Conservation (phyloP, 2,888 invertebrate species). For the Cetonia aurata region DNA sequence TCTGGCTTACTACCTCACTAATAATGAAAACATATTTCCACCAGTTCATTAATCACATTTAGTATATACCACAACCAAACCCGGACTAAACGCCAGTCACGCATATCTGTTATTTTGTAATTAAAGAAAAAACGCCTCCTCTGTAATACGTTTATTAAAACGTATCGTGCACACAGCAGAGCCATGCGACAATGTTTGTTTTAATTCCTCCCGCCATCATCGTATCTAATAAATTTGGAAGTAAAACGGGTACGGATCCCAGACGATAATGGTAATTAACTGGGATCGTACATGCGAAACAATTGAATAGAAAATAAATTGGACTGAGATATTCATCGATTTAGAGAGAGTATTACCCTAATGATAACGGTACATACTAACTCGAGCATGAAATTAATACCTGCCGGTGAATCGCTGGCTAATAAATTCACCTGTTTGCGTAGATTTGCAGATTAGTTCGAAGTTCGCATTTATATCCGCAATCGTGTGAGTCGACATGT, state of each 20-base stretch:
- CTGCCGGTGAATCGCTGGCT: conserved; percentile 11
- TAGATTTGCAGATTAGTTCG: background rate
- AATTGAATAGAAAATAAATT: conserved; percentile 33
- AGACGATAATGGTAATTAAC: conserved; percentile 30
- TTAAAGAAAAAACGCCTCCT: conserved; percentile 8
- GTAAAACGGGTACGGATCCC: conserved; percentile 20
- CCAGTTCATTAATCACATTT: conserved; percentile 25
- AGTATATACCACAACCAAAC: conserved; percentile 8
- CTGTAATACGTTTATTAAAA: conserved; percentile 22
- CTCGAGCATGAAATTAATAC: conserved; percentile 27
- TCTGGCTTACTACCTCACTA: too few relatives aligned
- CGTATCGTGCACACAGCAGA: conserved; percentile 3
- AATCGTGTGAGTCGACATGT: too few relatives aligned
- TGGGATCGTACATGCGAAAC: conserved; percentile 28
- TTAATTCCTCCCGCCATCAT: conserved; percentile 14
- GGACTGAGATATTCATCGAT: conserved; percentile 25
- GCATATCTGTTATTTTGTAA: conserved; percentile 18
- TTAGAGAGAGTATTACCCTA: conserved; percentile 17
- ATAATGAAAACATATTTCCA: conserved; percentile 18
- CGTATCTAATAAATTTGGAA: conserved; percentile 13
- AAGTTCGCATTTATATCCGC: too few relatives aligned
- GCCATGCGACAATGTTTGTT: conserved; percentile 13
- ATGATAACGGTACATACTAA: conserved; percentile 25
- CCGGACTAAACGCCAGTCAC: conserved; percentile 1
- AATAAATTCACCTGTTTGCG: conserved; percentile 14